phyloP scores from a whole-genome alignment of 2,113 vertebrate species.

The Hippolais icterina region DNA sequence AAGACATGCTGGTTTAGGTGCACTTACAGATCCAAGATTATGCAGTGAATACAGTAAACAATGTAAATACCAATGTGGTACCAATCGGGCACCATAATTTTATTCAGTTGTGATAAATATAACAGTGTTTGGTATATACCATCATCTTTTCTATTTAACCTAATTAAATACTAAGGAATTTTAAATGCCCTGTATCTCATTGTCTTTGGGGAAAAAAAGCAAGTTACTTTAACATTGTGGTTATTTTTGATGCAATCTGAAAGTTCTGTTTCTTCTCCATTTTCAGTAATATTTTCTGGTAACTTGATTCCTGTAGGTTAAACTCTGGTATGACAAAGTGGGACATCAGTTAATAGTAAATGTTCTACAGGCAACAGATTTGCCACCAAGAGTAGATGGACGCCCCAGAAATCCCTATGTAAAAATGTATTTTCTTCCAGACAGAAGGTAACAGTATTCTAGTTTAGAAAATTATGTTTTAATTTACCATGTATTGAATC shows the following conservation, averaged over 20 bases:
- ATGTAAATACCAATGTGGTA: no score
- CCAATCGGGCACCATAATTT: not conserved
- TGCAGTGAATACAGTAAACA: not conserved
- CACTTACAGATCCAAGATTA: not conserved
- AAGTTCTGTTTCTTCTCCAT: not conserved
- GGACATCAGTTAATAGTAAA: conserved; percentile 97
- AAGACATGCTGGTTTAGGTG: not conserved
- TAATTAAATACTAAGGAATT: not conserved
- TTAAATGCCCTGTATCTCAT: not conserved
- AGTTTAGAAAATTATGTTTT: not conserved
- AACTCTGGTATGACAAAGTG: conserved; percentile 98
- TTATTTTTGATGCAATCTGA: not conserved
- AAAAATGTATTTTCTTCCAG: conserved; percentile 99
- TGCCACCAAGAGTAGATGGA: conserved; percentile 88
- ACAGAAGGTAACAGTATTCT: conserved; percentile 80
- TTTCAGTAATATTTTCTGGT: conserved; percentile 1
- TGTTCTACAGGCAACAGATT: conserved; percentile 95
- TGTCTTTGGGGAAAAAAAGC: not conserved
- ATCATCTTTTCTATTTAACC: not conserved
- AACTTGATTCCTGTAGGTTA: conserved; percentile 79
- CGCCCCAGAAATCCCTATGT: conserved; percentile 95
- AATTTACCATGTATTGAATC: not conserved
- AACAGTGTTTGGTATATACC: not conserved
- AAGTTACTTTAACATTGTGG: not conserved
- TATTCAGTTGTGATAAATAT: not conserved